Conservation (phyloP, 2,888 invertebrate species). For the Euspilapteryx auroguttella region DNA sequence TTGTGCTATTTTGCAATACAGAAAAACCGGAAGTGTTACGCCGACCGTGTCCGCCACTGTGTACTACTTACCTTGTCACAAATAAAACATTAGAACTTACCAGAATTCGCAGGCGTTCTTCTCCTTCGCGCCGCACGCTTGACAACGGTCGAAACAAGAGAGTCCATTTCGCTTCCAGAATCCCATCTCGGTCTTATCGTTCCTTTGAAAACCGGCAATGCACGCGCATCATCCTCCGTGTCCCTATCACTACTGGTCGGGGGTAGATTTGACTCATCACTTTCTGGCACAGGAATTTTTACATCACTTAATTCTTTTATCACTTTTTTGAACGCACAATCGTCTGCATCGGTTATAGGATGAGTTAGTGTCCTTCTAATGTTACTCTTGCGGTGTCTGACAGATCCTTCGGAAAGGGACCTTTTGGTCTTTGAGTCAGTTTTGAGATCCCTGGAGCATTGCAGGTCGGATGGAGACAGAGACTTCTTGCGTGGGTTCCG, state of each 20-base stretch:
- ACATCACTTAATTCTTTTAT: slow-evolving; percentile 24
- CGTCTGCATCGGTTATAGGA: slow-evolving; percentile 38
- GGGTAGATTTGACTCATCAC: slow-evolving; percentile 49
- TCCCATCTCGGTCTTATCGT: slow-evolving; percentile 41
- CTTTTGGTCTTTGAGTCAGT: slow-evolving; percentile 37
- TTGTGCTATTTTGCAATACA: no score
- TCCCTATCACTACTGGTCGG: slow-evolving; percentile 53
- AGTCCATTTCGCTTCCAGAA: slow-evolving; percentile 60
- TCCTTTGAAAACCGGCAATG: slow-evolving; percentile 20
- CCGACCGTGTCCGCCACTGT: no score
- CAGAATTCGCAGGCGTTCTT: slow-evolving; percentile 50
- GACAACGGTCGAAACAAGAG: slow-evolving; percentile 65
- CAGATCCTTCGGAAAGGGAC: slow-evolving; percentile 47
- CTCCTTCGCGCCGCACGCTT: slow-evolving; percentile 66
- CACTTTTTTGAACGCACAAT: slow-evolving; percentile 31
- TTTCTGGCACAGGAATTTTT: slow-evolving; percentile 33
- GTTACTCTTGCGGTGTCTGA: slow-evolving; percentile 50
- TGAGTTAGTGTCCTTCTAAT: slow-evolving; percentile 52
- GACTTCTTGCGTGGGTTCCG: slow-evolving; percentile 55
- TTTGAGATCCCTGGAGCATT: slow-evolving; percentile 31
- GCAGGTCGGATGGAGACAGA: slow-evolving; percentile 47
- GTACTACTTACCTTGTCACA: no score
- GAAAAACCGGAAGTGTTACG: no score
- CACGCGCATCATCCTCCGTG: slow-evolving; percentile 46
- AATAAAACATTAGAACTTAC: no score